A percentile compares a stretch with the other conserved stretches of the same genome.
These are phyloP conservation scores for Rhinoderma darwinii DNA, from an alignment of 2,113 vertebrate species.

Conservation along the genomic window DNA sequence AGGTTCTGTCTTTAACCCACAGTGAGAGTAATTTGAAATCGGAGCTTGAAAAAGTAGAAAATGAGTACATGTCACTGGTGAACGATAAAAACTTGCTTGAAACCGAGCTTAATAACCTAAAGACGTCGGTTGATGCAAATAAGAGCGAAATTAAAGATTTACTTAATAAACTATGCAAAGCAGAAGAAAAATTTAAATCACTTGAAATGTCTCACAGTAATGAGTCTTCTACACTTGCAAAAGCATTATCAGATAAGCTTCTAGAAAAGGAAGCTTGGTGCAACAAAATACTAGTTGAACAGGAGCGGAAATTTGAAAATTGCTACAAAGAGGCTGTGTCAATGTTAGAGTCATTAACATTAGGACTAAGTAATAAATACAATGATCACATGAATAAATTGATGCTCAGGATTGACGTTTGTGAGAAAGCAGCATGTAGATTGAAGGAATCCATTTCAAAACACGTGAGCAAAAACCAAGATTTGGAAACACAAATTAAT, in stretches of 20 bases:
- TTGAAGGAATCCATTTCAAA: constrained; percentile 75
- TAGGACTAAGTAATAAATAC: constrained; percentile 76
- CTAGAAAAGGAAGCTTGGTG: constrained; percentile 77
- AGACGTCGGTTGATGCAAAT: constrained; percentile 71
- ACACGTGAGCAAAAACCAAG: constrained; percentile 72
- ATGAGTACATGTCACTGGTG: constrained; percentile 76
- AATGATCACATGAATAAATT: constrained; percentile 71
- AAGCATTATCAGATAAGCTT: constrained; percentile 73
- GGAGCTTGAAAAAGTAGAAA: constrained; percentile 78
- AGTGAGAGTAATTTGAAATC: constrained; percentile 76
- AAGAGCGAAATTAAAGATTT: constrained; percentile 73
- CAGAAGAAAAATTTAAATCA: constrained; percentile 74
- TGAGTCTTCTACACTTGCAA: constrained; percentile 76
- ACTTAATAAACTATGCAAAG: constrained; percentile 69
- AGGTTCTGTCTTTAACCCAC: constrained; percentile 73
- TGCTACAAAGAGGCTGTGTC: constrained; percentile 70
- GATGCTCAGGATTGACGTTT: constrained; percentile 73
- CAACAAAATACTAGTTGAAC: constrained; percentile 67
- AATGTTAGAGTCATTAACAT: constrained; percentile 68
- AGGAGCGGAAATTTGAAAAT: constrained; percentile 72
- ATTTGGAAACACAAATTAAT: constrained; percentile 81
- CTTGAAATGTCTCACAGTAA: constrained; percentile 72
- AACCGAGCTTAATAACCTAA: constrained; percentile 73
- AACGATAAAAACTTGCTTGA: constrained; percentile 78
- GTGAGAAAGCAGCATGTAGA: constrained; percentile 71